These are phyloP conservation scores for Zoanthus gigantus DNA, from an alignment of 92 coral and sea anemone genomes.

Conservation along the genomic window DNA sequence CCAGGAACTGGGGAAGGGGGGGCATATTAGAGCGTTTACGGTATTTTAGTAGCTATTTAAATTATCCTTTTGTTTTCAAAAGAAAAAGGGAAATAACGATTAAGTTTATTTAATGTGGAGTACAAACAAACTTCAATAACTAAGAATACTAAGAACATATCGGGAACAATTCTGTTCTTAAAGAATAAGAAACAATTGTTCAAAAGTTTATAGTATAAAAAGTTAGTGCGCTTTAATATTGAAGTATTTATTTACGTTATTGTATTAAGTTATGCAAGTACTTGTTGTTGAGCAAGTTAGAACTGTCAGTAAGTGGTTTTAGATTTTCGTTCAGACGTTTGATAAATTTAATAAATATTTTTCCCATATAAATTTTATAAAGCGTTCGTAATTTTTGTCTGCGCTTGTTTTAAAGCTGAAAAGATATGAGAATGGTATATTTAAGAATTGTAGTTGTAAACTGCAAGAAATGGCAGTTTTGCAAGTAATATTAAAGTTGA, in stretches of 20 bases:
- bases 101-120: neutral
- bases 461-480: neutral
- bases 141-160: neutral
- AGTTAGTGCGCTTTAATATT: constrained; percentile 19
- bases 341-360: neutral
- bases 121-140: neutral
- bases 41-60: too few species aligned
- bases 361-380: neutral
- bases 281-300: neutral
- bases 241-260: constrained; percentile 33
- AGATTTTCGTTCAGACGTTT: neutral
- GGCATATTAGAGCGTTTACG: too few species aligned
- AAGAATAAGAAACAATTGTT: neutral
- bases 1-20: neutral
- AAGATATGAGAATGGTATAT: neutral
- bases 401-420: neutral
- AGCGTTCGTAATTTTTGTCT: neutral
- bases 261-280: neutral
- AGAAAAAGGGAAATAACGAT: neutral
- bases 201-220: neutral
- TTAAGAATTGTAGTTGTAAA: neutral
- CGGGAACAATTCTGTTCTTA: neutral
- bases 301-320: neutral
- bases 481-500: too few species aligned
- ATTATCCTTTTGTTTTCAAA: too few species aligned